Conservation (phyloP, 2,113 vertebrate genomes). For the Excalfactoria chinensis region DNA sequence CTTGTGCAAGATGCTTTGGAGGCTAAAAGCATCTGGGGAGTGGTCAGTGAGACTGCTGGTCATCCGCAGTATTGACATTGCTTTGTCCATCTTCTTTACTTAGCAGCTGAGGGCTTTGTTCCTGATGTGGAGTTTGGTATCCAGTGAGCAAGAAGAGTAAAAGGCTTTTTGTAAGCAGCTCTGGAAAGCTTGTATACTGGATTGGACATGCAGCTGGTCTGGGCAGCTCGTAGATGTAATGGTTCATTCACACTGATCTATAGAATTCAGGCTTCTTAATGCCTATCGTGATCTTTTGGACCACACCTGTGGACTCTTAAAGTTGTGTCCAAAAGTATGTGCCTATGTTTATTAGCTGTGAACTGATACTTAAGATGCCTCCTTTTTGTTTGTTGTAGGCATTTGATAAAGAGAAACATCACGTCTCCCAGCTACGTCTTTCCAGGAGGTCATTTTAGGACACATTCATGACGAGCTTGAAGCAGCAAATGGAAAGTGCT, state of each 20-base stretch:
- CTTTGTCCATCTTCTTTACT: background rate
- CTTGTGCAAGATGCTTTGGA: background rate
- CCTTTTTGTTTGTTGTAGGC: background rate
- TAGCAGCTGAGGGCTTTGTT: background rate
- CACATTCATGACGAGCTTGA: background rate
- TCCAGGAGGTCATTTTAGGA: background rate
- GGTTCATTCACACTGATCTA: background rate
- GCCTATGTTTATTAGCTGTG: background rate
- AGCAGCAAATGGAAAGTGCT: background rate
- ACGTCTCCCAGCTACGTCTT: background rate
- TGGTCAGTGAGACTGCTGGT: background rate
- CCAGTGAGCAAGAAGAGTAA: background rate
- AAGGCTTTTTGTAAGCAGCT: background rate
- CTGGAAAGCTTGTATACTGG: background rate
- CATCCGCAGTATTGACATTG: fast-evolving
- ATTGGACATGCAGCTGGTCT: background rate
- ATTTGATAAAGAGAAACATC: background rate
- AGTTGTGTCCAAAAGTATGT: background rate
- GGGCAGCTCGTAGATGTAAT: background rate
- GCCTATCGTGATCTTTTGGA: background rate
- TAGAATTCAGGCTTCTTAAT: background rate
- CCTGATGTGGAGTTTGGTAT: background rate
- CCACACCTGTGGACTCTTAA: background rate
- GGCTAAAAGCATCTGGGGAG: background rate
- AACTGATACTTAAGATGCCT: background rate